Evolutionary conservation across 2,113 vertebrate species (phyloP).

Genomic region (Oceanites oceanicus): DNA sequence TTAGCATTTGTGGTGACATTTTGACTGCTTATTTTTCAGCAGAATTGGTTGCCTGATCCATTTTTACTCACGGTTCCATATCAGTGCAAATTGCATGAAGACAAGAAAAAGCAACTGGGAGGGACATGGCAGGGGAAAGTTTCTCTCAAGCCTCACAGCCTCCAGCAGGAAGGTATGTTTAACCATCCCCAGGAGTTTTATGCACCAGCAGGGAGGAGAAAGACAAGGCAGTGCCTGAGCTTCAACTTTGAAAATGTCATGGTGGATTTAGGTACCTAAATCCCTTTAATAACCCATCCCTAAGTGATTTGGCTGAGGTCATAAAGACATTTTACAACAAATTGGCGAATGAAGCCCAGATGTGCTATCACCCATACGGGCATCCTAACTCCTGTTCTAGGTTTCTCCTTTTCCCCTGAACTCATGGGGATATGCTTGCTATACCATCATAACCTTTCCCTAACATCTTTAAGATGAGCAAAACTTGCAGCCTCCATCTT

Average conservation of each 20-base stretch:
- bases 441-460: neutral
- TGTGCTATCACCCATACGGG: neutral
- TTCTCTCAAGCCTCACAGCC: neutral
- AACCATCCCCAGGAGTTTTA: neutral
- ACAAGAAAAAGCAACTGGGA: neutral
- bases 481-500: neutral
- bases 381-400: neutral
- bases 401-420: neutral
- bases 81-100: neutral
- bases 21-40: neutral
- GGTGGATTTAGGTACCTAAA: slow-evolving; percentile 64
- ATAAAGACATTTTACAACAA: slow-evolving; percentile 42
- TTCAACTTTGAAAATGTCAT: slow-evolving; percentile 64
- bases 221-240: slow-evolving; percentile 24
- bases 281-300: slow-evolving; percentile 60
- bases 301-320: slow-evolving; percentile 55
- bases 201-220: neutral
- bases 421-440: neutral
- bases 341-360: slow-evolving; percentile 56
- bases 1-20: neutral
- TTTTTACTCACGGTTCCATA: neutral
- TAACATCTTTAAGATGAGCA: neutral
- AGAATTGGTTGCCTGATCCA: neutral
- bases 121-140: accelerated
- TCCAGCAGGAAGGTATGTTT: neutral